Percentiles rank a stretch among this genome's conserved stretches.
Conservation (phyloP, 2,113 vertebrate species). For the Alligator mississippiensis region DNA sequence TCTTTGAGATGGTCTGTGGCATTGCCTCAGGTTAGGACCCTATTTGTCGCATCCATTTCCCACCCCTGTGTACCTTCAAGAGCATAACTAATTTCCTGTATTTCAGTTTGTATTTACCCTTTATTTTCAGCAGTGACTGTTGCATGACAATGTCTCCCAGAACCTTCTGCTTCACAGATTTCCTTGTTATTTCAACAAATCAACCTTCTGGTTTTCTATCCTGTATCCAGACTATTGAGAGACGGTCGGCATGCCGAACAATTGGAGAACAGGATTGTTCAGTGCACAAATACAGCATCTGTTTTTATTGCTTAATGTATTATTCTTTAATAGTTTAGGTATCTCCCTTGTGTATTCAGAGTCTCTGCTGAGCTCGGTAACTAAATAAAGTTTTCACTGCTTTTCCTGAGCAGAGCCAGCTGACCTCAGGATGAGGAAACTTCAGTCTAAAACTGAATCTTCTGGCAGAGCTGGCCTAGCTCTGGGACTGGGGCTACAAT, state of each 20-base stretch:
- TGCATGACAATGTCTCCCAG: background rate
- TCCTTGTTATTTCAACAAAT: background rate
- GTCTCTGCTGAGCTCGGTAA: background rate
- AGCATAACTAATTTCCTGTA: background rate
- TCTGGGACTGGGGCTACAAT: background rate
- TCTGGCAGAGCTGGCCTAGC: background rate
- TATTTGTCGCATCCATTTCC: background rate
- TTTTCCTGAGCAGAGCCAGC: background rate
- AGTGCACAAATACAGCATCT: background rate
- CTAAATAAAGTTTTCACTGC: background rate
- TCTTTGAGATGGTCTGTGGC: background rate
- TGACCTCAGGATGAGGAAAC: background rate
- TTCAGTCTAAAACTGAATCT: background rate
- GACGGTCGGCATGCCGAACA: background rate
- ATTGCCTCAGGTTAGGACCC: background rate
- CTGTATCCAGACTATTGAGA: background rate
- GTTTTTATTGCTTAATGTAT: background rate
- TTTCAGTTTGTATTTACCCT: background rate
- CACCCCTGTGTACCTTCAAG: background rate
- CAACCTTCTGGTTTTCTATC: background rate
- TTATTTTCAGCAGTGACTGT: fast-evolving
- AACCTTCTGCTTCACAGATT: background rate
- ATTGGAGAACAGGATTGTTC: background rate
- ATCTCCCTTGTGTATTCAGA: background rate
- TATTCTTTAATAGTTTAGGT: background rate